Conservation (phyloP, 1,140 invertebrate species). For the Mercenaria mercenaria region DNA sequence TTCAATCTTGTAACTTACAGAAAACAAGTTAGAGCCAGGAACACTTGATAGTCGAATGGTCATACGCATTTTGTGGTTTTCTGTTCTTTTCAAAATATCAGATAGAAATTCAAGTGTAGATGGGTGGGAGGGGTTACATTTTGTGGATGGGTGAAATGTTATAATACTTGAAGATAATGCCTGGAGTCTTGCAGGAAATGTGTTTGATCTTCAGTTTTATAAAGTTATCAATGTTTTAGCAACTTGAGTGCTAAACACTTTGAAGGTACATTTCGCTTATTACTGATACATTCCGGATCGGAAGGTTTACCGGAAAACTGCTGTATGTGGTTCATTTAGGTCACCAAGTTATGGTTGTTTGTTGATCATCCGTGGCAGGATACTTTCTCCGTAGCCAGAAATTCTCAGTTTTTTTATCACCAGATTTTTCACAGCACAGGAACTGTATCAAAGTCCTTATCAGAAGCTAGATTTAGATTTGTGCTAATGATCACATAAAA, state of each 20-base stretch:
- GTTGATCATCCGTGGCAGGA: too few relatives aligned
- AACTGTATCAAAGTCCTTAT: slow-evolving; percentile 12
- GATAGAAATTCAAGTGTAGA: too few relatives aligned
- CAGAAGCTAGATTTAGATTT: slow-evolving; percentile 48
- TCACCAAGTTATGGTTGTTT: too few relatives aligned
- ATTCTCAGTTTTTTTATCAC: neutral
- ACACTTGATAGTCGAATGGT: too few relatives aligned
- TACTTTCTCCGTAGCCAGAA: neutral
- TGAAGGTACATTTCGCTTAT: too few relatives aligned
- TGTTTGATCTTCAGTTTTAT: neutral
- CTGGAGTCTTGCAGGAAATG: neutral
- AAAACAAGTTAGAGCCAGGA: too few relatives aligned
- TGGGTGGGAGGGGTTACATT: neutral
- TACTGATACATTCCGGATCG: too few relatives aligned
- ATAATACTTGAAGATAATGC: neutral
- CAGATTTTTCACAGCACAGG: slow-evolving; percentile 24
- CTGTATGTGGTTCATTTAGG: too few relatives aligned
- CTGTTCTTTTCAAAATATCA: too few relatives aligned
- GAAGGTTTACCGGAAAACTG: too few relatives aligned
- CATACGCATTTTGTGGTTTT: too few relatives aligned
- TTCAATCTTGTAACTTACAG: too few relatives aligned
- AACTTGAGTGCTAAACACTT: neutral
- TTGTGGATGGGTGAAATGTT: neutral
- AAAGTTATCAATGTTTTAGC: neutral
- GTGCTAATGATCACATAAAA: slow-evolving; percentile 44